These are phyloP conservation scores for Colletes gigas DNA, from an alignment of 1,140 invertebrate species.

Conservation along the genomic window DNA sequence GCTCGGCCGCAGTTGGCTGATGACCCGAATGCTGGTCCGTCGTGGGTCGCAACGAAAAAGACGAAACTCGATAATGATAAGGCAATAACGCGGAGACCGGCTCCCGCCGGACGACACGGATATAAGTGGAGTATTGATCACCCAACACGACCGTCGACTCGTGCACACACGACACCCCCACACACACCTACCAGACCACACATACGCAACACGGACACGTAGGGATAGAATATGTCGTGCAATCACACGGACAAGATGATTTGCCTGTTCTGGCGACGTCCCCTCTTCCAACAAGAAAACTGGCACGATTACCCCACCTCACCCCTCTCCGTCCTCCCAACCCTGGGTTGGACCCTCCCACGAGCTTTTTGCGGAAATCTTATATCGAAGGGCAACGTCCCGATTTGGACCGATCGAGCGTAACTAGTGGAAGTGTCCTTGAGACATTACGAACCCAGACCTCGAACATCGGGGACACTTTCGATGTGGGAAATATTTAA, in stretches of 20 bases:
- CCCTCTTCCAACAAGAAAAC: background rate
- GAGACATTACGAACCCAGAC: background rate
- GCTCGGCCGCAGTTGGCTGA: background rate
- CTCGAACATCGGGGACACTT: background rate
- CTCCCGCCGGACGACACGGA: slow-evolving; percentile 41
- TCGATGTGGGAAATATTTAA: too few species aligned
- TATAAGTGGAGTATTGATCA: slow-evolving; percentile 71
- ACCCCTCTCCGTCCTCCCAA: too few species aligned
- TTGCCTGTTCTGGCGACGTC: background rate
- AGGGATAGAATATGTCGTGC: background rate
- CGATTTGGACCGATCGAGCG: background rate
- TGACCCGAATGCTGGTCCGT: slow-evolving; percentile 27
- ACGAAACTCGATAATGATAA: slow-evolving; percentile 66
- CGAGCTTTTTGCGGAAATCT: background rate
- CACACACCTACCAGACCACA: background rate
- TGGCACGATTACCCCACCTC: background rate
- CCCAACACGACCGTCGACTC: slow-evolving; percentile 19
- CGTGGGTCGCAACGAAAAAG: slow-evolving; percentile 54
- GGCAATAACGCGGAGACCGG: slow-evolving; percentile 42
- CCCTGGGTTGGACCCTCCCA: background rate
- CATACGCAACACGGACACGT: too few species aligned
- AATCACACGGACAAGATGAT: background rate
- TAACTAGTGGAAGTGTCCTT: background rate
- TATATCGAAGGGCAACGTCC: background rate
- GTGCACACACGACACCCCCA: background rate